A percentile compares a stretch with the other conserved stretches of the same genome.
These are phyloP conservation scores for Micromys minutus DNA, from an alignment of 2,113 vertebrate species.

Conservation along the genomic window DNA sequence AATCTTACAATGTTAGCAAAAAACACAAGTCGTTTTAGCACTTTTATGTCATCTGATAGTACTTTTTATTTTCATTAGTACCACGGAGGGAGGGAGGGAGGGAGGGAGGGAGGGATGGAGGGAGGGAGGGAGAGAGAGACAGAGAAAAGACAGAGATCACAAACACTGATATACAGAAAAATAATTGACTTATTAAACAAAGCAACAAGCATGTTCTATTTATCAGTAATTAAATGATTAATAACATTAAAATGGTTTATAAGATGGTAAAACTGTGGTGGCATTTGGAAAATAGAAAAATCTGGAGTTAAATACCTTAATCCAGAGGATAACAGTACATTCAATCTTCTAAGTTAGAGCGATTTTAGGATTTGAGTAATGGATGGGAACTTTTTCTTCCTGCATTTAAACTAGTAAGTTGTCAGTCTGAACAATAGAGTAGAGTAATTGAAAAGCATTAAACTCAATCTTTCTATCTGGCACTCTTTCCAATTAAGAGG, in stretches of 20 bases:
- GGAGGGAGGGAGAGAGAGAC: neutral
- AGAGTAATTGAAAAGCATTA: slow-evolving; percentile 59
- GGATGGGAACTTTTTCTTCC: neutral
- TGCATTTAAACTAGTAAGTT: slow-evolving; percentile 48
- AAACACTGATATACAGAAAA: neutral
- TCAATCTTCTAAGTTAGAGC: neutral
- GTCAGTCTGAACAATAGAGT: neutral
- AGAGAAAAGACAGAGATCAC: neutral
- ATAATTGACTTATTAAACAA: neutral
- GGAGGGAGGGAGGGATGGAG: too few species aligned
- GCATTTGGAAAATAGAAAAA: neutral
- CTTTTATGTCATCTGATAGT: neutral
- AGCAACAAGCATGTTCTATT: neutral
- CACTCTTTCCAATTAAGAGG: slow-evolving; percentile 54
- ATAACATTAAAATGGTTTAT: slow-evolving; percentile 13
- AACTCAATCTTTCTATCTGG: slow-evolving; percentile 51
- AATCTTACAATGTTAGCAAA: slow-evolving; percentile 23
- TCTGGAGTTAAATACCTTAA: neutral
- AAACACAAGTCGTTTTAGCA: neutral
- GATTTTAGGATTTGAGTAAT: neutral
- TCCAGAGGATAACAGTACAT: neutral
- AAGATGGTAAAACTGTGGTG: neutral
- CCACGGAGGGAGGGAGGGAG: neutral
- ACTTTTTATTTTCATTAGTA: neutral
- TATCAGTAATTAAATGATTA: slow-evolving; percentile 36